phyloP scores from a whole-genome alignment of 2,113 vertebrate species.

The Acrocephalus kingi region DNA sequence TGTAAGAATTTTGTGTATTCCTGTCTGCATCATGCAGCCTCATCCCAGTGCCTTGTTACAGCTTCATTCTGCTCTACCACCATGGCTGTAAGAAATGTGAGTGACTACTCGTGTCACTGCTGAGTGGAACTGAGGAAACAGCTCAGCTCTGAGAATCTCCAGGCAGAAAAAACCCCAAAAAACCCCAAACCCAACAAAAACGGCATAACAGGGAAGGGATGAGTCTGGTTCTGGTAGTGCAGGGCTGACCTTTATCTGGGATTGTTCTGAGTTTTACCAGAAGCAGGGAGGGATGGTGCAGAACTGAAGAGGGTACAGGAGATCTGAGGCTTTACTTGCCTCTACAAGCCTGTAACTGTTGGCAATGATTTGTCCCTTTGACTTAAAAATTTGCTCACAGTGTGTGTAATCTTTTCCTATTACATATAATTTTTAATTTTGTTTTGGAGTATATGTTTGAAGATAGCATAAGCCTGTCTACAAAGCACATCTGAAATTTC shows the following conservation, averaged over 20 bases:
- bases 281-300: neutral
- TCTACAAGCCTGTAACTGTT: neutral
- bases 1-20: neutral
- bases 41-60: neutral
- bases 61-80: neutral
- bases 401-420: neutral
- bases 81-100: neutral
- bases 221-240: rapidly evolving
- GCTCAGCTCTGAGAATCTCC: neutral
- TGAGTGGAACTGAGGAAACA: neutral
- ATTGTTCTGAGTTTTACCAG: neutral
- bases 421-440: neutral
- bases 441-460: neutral
- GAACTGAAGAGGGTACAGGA: neutral
- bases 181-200: too few relatives aligned
- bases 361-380: neutral
- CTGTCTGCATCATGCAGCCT: neutral
- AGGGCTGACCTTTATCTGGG: neutral
- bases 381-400: neutral
- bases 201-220: neutral
- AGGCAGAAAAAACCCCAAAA: neutral
- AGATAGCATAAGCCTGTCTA: neutral
- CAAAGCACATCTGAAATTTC: neutral
- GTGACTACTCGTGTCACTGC: neutral
- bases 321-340: neutral